Evolutionary conservation across 2,797 vertebrate genomes (phyloP).

Genomic region (Smutsia temminckii): DNA sequence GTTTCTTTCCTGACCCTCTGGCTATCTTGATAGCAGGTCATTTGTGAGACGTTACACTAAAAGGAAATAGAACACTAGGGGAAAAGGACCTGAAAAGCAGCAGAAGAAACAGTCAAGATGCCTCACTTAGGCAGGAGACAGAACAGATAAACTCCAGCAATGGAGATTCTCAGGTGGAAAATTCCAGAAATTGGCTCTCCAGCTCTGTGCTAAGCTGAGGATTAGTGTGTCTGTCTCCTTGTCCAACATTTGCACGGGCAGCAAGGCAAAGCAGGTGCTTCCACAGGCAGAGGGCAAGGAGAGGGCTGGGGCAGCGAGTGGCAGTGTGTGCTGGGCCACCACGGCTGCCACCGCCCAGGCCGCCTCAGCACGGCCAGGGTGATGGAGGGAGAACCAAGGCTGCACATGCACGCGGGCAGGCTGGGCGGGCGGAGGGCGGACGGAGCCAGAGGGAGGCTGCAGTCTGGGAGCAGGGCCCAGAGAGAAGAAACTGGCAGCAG

Average conservation of each 20-base stretch:
- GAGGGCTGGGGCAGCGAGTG: fast-evolving
- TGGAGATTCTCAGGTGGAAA: conserved; percentile 51
- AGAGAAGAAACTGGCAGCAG: conserved; percentile 58
- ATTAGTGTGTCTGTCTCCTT: conserved; percentile 43
- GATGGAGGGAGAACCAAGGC: conserved; percentile 52
- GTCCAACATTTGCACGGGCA: conserved; percentile 73
- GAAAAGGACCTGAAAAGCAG: conserved; percentile 64
- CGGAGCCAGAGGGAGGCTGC: conserved; percentile 52
- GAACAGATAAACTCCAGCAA: conserved; percentile 72
- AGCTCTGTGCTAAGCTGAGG: conserved; percentile 57
- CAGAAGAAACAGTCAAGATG: conserved; percentile 72
- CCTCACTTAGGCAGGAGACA: conserved; percentile 61
- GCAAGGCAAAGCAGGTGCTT: conserved; percentile 77
- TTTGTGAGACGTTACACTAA: conserved; percentile 50
- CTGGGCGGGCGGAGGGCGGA: conserved; percentile 44
- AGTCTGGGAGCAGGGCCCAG: conserved; percentile 73
- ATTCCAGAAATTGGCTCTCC: conserved; percentile 56
- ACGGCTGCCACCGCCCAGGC: background rate
- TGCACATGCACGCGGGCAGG: conserved; percentile 80
- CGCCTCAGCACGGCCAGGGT: conserved; percentile 29
- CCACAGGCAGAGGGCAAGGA: background rate
- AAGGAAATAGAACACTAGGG: conserved; percentile 51
- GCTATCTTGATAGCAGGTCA: conserved; percentile 52
- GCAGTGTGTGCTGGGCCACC: background rate
- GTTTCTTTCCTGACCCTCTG: conserved; percentile 69